Percentiles rank a stretch among this genome's conserved stretches.
These are phyloP conservation scores for Luscinia luscinia DNA, from an alignment of 2,797 vertebrate species.

Conservation along the genomic window DNA sequence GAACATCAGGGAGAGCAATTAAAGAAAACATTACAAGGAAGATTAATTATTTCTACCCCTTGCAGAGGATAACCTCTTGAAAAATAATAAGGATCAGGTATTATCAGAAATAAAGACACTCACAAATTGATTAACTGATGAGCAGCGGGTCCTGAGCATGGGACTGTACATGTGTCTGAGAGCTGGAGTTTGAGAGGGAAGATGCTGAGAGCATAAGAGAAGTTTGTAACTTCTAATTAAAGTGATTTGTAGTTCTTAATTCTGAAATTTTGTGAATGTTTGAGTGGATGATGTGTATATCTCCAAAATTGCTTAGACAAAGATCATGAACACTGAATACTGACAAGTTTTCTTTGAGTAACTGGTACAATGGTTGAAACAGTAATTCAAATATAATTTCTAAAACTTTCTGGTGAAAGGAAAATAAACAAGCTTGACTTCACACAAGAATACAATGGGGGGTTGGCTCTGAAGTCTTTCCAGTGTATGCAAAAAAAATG, in stretches of 20 bases:
- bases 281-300: background rate
- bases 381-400: background rate
- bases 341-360: background rate
- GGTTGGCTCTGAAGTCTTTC: background rate
- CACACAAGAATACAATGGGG: fast-evolving
- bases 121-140: background rate
- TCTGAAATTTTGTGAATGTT: background rate
- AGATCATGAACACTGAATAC: background rate
- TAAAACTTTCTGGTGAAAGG: background rate
- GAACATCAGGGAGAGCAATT: background rate
- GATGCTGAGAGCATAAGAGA: background rate
- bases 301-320: background rate
- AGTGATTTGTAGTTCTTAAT: background rate
- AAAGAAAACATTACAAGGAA: background rate
- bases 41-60: background rate
- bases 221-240: background rate
- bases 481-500: background rate
- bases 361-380: background rate
- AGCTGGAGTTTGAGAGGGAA: background rate
- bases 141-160: background rate
- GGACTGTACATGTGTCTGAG: background rate
- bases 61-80: background rate
- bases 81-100: background rate
- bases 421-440: background rate
- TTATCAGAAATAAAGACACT: background rate